Base-by-base conservation (phyloP, 2,888 invertebrate genomes). In the Agapetus fuscipes region DNA sequence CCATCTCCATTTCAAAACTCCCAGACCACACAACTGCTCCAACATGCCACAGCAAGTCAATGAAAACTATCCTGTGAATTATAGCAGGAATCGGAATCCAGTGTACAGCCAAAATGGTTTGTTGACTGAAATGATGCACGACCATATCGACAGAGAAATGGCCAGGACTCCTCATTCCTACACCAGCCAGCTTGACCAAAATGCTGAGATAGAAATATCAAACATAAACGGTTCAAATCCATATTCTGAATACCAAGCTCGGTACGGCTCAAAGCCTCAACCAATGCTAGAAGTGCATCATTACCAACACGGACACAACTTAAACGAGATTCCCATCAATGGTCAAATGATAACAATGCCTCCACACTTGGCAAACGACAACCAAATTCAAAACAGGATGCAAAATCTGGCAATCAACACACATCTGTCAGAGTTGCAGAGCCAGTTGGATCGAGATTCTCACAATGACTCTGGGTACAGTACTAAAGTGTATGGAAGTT, bases 401-500 rank as follows among this genome's bases (percentile, higher is more conserved):
- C 69, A 69, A 40, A 69, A 69, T 0, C 51, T 69, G 40, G 68
- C 69, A 7, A 69, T 70, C 1, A 69, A 70, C 49, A 70, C 70
- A 0, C 65, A 69, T 49, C 50, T 69, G 47, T 62, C 66, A 2
- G 69, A 69, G 42, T 62, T 61, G 0, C 69, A 69, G 40, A 66
- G 67, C 49, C 71, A 71, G 50, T 55, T 70, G 1, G 78, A 78
- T 50, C 60, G 78, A 36, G 81, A 81, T 52, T 77, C 78, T 1
- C 86, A 82, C 56, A 85, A 86, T 49, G 88, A 89, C 60, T 87
- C 87, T 1, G 88, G 88, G 1, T 88, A 88, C 58, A 85, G 85
- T 52, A 86, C 86, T 26, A 81, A 84, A 54, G 80, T 84, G 50
- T 84, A 83, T 49, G 83, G 82, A 1, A 83, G 83, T 49, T 81